Evolutionary conservation across 2,797 vertebrate species (phyloP), one percentile per base, ranked within the genome.

Genomic region (Alcedo quadribrachys): DNA sequence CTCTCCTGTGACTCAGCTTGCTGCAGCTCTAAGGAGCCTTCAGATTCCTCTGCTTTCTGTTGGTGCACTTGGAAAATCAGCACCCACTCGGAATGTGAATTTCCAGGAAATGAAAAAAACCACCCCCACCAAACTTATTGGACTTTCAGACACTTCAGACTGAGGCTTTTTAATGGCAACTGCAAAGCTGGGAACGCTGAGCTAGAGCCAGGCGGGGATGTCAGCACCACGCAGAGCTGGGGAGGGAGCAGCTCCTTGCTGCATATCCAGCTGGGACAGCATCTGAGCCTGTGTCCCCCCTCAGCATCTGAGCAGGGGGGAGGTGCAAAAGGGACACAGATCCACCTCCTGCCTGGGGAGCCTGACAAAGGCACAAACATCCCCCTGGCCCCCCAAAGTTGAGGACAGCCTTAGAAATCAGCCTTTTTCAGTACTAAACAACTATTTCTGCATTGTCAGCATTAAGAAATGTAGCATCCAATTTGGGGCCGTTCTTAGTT

Each of bases 1-100:
- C 7, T 16, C 27, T 11, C 12, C 65, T 13, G 9, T 3, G 2
- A 18, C 45, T 62, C 30, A 4, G 1, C 25, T 27, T 0, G 2
- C 7, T 45, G 40, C 66, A 43, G n/a, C 37, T 48, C 33, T 21
- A 10, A 20, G 55, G 60, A 66, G 28, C 32, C 21, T 37, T 21
- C 69, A 65, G 32, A 16, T 43, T 28, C 35, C 30, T 25, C 68
- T 42, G 60, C 32, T 46, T 78, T 48, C 45, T 48, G 27, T 33
- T 15, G 21, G 5, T 7, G 5, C 1, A 2, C 46, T 28, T 74
- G 76, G 53, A 69, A 76, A 87, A 79, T 32, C 55, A 45, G 27
- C 9, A 1, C 42, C 28, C 32, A 21, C 54, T 55, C 25, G 20
- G 58, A 53, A 12, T 19, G 16, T 7, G 18, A 33, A 53, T 67